These are phyloP conservation scores for Crotophaga sulcirostris DNA, from an alignment of 2,113 vertebrate species.

Conservation along the genomic window DNA sequence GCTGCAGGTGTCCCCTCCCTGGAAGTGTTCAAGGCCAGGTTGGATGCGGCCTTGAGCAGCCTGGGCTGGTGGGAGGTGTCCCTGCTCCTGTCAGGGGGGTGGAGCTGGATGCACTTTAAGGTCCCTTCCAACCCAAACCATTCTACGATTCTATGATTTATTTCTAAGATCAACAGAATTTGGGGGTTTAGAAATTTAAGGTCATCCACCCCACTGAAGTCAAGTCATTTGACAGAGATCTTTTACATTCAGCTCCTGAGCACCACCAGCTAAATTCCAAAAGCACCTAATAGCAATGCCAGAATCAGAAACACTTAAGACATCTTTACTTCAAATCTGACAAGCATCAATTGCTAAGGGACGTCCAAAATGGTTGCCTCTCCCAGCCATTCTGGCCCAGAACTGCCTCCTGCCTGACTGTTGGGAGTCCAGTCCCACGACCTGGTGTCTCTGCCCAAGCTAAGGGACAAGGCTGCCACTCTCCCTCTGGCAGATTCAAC, in stretches of 20 bases:
- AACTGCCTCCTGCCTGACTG: not conserved
- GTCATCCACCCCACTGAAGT: not conserved
- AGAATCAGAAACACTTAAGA: not conserved
- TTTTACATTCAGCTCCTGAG: not conserved
- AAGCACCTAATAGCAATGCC: not conserved
- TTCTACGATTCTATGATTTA: not conserved
- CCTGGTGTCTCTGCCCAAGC: not conserved
- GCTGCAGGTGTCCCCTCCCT: too few relatives aligned
- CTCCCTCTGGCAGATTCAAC: not conserved
- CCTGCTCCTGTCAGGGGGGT: too few relatives aligned
- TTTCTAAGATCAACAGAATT: not conserved
- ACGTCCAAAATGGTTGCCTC: not conserved
- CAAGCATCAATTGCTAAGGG: not conserved
- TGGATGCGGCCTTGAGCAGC: too few relatives aligned
- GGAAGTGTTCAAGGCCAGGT: too few relatives aligned
- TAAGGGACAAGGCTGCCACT: accelerated
- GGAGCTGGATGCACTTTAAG: too few relatives aligned
- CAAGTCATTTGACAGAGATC: not conserved
- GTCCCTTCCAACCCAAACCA: too few relatives aligned
- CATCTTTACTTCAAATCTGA: not conserved
- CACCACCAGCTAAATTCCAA: not conserved
- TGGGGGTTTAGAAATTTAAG: not conserved
- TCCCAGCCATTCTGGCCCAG: not conserved
- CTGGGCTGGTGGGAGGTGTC: too few relatives aligned
- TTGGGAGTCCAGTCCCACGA: not conserved